These are phyloP conservation scores for Tetramorium simillimum DNA, from an alignment of 1,140 invertebrate species.

Conservation along the genomic window DNA sequence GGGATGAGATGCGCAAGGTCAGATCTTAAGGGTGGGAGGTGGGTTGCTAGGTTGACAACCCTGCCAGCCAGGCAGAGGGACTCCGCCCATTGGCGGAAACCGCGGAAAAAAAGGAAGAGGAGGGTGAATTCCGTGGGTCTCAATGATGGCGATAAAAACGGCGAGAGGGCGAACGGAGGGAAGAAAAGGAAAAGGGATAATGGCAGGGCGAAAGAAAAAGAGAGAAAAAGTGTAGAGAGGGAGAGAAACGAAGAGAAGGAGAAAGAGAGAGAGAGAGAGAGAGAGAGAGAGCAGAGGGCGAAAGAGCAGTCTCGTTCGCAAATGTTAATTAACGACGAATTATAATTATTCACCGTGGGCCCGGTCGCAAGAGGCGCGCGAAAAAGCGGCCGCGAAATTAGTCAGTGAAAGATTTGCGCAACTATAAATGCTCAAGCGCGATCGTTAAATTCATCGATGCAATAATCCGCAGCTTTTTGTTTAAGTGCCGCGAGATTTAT, in stretches of 20 bases:
- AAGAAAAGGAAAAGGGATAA: slow-evolving; percentile 49
- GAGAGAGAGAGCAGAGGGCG: slow-evolving; percentile 1
- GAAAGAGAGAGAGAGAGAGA: slow-evolving; percentile 14
- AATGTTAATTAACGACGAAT: slow-evolving; percentile 78
- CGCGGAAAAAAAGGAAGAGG: slow-evolving; percentile 70
- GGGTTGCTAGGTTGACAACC: slow-evolving; percentile 79
- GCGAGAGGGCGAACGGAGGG: slow-evolving; percentile 55
- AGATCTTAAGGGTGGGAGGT: slow-evolving; percentile 77
- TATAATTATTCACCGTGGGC: slow-evolving; percentile 67
- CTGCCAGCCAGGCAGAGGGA: slow-evolving; percentile 67
- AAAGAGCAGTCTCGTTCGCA: slow-evolving; percentile 61
- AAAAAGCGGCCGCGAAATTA: slow-evolving; percentile 50
- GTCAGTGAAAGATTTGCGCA: slow-evolving; percentile 43
- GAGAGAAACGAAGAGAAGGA: not conserved
- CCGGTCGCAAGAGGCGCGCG: not conserved
- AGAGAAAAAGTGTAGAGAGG: not conserved
- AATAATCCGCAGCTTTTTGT: slow-evolving; percentile 41
- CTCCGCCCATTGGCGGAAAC: slow-evolving; percentile 79
- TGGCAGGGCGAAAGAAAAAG: slow-evolving; percentile 24
- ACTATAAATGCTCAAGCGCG: slow-evolving; percentile 42
- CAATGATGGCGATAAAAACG: slow-evolving; percentile 75
- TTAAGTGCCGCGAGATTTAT: slow-evolving; percentile 32
- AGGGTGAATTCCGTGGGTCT: slow-evolving; percentile 68
- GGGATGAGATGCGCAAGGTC: slow-evolving; percentile 76
- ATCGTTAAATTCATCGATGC: slow-evolving; percentile 59